These are phyloP conservation scores for Odontamblyopus lacepedii DNA, from an alignment of 2,797 vertebrate species.

Conservation along the genomic window DNA sequence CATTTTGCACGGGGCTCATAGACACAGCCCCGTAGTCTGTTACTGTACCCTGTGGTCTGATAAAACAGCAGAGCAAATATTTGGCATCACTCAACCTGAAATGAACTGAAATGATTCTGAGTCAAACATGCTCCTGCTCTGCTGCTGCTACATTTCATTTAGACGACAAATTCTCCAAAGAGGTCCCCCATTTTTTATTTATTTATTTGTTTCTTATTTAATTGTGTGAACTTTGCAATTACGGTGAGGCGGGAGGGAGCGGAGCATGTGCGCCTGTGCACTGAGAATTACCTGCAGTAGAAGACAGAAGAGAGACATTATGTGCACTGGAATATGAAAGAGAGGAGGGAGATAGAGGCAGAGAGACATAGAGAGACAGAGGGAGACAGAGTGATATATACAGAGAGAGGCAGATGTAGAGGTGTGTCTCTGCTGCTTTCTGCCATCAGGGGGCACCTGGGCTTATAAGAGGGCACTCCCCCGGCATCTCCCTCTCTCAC, in stretches of 20 bases:
- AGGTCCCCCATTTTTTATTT: constrained; percentile 40
- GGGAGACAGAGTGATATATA: no score
- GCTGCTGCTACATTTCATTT: constrained; percentile 51
- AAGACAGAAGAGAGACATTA: not conserved
- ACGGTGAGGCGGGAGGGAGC: constrained; percentile 24
- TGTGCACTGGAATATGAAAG: constrained; percentile 31
- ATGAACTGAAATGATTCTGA: constrained; percentile 53
- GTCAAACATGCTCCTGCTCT: constrained; percentile 8
- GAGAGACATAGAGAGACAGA: no score
- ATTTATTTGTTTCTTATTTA: constrained; percentile 41
- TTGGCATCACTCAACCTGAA: constrained; percentile 45
- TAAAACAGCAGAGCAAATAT: constrained; percentile 62
- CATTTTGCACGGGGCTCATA: not conserved
- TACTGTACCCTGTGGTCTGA: constrained; percentile 47
- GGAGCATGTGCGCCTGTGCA: constrained; percentile 36
- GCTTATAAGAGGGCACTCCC: no score
- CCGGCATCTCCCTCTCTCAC: no score
- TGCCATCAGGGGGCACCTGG: no score
- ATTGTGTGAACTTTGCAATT: constrained; percentile 67
- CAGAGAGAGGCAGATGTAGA: no score
- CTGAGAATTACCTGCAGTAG: constrained; percentile 50
- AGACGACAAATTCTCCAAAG: constrained; percentile 57
- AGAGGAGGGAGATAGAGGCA: not conserved
- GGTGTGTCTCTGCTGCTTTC: no score
- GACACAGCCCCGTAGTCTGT: constrained; percentile 18